Percentiles rank a stretch among this genome's conserved stretches.
phyloP scores from a whole-genome alignment of 1,140 invertebrate species.

The Macrosteles quadrilineatus region DNA sequence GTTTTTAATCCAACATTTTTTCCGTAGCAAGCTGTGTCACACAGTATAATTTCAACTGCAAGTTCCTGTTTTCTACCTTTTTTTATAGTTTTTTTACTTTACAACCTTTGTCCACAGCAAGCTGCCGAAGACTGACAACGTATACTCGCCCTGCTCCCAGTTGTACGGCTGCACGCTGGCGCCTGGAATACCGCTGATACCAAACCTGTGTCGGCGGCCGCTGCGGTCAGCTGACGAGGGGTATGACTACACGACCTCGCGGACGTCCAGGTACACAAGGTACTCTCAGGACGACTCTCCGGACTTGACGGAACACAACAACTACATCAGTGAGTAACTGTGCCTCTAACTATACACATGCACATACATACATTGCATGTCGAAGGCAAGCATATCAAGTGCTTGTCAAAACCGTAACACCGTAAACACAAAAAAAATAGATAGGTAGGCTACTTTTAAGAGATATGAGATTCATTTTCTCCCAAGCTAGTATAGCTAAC shows the following conservation, averaged over 20 bases:
- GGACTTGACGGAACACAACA: background rate
- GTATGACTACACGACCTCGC: background rate
- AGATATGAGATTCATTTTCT: too few species aligned
- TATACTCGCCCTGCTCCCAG: slow-evolving; percentile 39
- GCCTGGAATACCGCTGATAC: slow-evolving; percentile 43
- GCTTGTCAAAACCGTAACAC: too few species aligned
- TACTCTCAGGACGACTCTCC: background rate
- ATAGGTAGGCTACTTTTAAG: too few species aligned
- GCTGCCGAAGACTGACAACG: slow-evolving; percentile 44
- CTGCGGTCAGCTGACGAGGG: slow-evolving; percentile 3
- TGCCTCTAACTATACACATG: too few species aligned
- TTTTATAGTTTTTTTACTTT: slow-evolving; percentile 3
- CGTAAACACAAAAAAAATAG: too few species aligned
- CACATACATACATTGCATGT: too few species aligned
- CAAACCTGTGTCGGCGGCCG: slow-evolving; percentile 41
- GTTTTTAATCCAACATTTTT: too few species aligned
- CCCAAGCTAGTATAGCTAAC: too few species aligned
- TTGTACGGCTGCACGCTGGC: slow-evolving; percentile 41
- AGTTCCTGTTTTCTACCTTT: background rate
- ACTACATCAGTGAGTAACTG: background rate
- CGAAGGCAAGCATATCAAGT: too few species aligned
- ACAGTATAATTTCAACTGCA: too few species aligned
- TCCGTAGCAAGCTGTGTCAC: too few species aligned
- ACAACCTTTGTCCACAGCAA: slow-evolving; percentile 33
- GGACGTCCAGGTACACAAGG: background rate